Evolutionary conservation across 2,113 vertebrate species (phyloP).

Genomic region (Sarotherodon lohbergeri): DNA sequence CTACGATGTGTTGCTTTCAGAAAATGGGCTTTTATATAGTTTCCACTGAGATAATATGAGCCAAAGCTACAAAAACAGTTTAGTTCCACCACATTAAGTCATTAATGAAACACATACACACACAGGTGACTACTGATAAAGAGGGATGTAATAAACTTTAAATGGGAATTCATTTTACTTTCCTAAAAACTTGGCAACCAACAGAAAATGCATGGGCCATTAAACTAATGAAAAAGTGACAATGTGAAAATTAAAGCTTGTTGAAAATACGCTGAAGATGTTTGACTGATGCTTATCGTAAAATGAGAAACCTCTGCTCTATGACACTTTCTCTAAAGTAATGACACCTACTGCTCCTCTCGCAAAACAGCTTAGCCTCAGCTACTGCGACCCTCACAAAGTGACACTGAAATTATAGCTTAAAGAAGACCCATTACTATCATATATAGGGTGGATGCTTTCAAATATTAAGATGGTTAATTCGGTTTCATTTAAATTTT

Average conservation of each 20-base stretch:
- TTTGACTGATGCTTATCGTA: not conserved
- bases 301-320: not conserved
- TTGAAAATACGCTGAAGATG: not conserved
- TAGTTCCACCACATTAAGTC: slow-evolving; percentile 52
- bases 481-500: not conserved
- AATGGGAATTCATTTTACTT: not conserved
- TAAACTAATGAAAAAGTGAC: slow-evolving; percentile 1
- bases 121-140: slow-evolving; percentile 44
- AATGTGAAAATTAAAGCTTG: not conserved
- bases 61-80: slow-evolving; percentile 30
- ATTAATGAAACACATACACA: slow-evolving; percentile 8
- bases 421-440: not conserved
- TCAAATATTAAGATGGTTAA: not conserved
- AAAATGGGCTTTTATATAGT: slow-evolving; percentile 27
- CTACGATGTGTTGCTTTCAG: not conserved
- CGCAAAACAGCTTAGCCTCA: not conserved
- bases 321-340: not conserved
- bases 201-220: not conserved
- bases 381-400: not conserved
- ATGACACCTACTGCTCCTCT: not conserved
- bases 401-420: not conserved
- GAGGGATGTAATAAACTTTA: not conserved
- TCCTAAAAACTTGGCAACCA: not conserved
- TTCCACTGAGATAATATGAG: not conserved
- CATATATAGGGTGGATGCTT: not conserved